Percentiles rank a stretch among this genome's conserved stretches.
These are phyloP conservation scores for Hymenopus coronatus DNA, from an alignment of 2,888 invertebrate species.

Conservation along the genomic window DNA sequence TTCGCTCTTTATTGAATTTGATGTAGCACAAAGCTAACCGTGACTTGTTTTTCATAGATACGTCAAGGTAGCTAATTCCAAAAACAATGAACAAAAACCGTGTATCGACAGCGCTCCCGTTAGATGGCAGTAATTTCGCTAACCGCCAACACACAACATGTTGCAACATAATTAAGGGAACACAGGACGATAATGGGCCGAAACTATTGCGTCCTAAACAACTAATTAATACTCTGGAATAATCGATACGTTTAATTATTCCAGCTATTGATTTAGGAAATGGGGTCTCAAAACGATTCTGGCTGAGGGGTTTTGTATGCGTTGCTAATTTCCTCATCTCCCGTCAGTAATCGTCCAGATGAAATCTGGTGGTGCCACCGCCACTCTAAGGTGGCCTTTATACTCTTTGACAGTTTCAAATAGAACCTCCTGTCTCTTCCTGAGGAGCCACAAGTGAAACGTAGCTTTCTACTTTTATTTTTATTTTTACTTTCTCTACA, in stretches of 20 bases:
- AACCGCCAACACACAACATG: background rate
- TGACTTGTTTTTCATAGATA: background rate
- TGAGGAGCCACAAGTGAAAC: too few species aligned
- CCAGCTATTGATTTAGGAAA: background rate
- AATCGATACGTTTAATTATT: background rate
- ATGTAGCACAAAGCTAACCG: background rate
- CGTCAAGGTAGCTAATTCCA: background rate
- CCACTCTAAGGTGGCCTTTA: background rate
- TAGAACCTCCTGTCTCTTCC: too few species aligned
- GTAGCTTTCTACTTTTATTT: too few species aligned
- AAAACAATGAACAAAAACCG: background rate
- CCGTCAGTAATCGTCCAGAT: background rate
- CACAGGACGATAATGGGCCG: background rate
- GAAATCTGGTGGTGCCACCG: background rate
- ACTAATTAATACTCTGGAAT: background rate
- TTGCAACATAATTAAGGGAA: background rate
- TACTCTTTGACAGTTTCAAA: background rate
- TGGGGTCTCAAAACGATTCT: background rate
- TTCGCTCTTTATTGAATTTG: background rate
- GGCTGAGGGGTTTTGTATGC: background rate
- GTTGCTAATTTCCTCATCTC: background rate
- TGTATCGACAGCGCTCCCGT: background rate
- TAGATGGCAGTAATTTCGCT: background rate
- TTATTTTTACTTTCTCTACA: too few species aligned
- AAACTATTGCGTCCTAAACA: background rate